Evolutionary conservation across 2,888 invertebrate species (phyloP).

Genomic region (Cerastoderma edule): DNA sequence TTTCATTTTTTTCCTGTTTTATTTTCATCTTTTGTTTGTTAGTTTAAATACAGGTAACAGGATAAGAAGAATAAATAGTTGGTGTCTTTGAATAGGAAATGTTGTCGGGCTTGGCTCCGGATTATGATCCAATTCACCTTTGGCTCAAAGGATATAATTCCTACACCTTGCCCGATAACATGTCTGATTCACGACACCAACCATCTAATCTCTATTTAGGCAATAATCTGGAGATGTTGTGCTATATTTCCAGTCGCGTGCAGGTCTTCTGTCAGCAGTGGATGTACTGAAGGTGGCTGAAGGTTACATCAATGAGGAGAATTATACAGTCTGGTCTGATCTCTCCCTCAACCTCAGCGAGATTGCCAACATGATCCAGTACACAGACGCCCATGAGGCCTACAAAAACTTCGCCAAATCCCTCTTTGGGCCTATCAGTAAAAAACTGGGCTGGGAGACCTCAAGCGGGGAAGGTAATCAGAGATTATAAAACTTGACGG

Average conservation of each 20-base stretch:
- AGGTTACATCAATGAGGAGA: conserved; percentile 93
- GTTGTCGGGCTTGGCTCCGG: no score
- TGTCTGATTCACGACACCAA: no score
- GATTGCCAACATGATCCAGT: conserved; percentile 90
- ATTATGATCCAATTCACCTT: no score
- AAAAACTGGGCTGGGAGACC: conserved; percentile 93
- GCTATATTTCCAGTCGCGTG: conserved; percentile 85
- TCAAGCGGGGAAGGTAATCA: conserved; percentile 90
- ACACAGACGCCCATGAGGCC: conserved; percentile 90
- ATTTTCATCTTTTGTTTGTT: no score
- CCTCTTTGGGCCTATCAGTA: conserved; percentile 89
- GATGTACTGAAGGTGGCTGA: conserved; percentile 92
- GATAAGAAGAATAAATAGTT: no score
- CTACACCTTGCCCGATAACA: no score
- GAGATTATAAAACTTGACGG: neutral
- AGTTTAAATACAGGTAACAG: no score
- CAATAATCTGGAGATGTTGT: no score
- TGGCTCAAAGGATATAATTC: no score
- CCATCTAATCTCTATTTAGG: no score
- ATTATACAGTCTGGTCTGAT: conserved; percentile 96
- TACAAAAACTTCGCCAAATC: conserved; percentile 91
- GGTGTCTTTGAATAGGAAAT: no score
- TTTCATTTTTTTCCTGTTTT: no score
- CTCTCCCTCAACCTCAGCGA: conserved; percentile 88
- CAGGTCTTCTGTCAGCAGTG: conserved; percentile 92